Evolutionary conservation across 2,888 invertebrate genomes (phyloP).

Genomic region (Watsonalla cultraria): DNA sequence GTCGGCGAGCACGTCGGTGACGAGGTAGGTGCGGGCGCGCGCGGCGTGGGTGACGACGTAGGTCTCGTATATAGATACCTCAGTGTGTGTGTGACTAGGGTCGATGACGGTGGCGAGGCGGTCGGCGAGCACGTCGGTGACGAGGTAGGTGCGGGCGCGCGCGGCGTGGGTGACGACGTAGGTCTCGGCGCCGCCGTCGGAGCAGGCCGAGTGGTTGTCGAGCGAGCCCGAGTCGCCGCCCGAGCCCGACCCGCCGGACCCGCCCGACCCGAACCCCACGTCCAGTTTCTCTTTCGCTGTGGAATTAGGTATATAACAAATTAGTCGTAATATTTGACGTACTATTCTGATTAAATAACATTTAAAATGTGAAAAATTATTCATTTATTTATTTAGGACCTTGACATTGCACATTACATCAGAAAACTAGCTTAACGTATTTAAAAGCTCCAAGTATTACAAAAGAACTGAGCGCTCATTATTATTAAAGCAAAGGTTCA

Average conservation of each 20-base stretch:
- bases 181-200: slow-evolving; percentile 36
- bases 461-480: no score
- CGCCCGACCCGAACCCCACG: slow-evolving; percentile 24
- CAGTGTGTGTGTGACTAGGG: slow-evolving; percentile 10
- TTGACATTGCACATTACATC: no score
- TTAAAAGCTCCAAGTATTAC: no score
- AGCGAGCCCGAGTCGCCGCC: slow-evolving; percentile 24
- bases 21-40: slow-evolving; percentile 44
- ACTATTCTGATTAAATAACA: no score
- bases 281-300: slow-evolving; percentile 56
- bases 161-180: slow-evolving; percentile 63
- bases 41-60: slow-evolving; percentile 56
- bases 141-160: slow-evolving; percentile 52
- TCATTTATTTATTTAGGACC: no score
- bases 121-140: slow-evolving; percentile 52
- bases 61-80: not conserved
- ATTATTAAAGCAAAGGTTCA: no score
- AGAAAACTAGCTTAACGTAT: no score
- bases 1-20: not conserved
- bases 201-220: slow-evolving; percentile 19
- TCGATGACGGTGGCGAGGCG: slow-evolving; percentile 45
- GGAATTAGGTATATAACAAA: not conserved
- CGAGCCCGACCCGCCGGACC: slow-evolving; percentile 25
- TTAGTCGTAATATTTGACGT: no score
- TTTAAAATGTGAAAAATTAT: no score